phyloP scores from a whole-genome alignment of 2,113 vertebrate genomes.

The Sylvia atricapilla region DNA sequence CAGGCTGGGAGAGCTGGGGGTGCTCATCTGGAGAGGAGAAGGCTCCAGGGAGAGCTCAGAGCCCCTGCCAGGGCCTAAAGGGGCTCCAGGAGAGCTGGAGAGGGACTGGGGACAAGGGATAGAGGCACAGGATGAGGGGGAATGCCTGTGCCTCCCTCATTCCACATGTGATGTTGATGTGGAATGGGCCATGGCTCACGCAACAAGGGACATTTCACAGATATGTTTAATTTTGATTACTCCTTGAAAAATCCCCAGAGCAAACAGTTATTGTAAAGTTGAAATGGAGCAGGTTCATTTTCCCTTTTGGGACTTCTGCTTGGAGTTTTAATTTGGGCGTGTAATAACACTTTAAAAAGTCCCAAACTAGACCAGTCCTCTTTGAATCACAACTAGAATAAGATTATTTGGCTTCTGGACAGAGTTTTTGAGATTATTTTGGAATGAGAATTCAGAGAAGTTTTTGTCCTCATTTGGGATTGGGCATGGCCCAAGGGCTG shows the following conservation, averaged over 20 bases:
- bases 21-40: not conserved
- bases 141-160: not conserved
- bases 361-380: not conserved
- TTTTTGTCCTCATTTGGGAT: not conserved
- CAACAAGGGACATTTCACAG: not conserved
- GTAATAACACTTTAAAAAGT: not conserved
- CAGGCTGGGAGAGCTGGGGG: not conserved
- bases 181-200: not conserved
- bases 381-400: not conserved
- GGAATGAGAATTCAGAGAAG: not conserved
- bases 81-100: not conserved
- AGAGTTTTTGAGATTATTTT: not conserved
- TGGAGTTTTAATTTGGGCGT: not conserved
- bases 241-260: not conserved
- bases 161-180: accelerated
- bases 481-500: not conserved
- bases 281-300: not conserved
- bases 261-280: not conserved
- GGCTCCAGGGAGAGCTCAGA: not conserved
- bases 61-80: accelerated
- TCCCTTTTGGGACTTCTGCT: not conserved
- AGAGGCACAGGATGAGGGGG: not conserved
- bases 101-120: not conserved
- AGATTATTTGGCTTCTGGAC: not conserved
- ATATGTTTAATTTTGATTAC: not conserved